Percentiles rank a stretch among this genome's conserved stretches.
Conservation (phyloP, 2,888 invertebrate genomes). For the Nephrocerus scutellatus region DNA sequence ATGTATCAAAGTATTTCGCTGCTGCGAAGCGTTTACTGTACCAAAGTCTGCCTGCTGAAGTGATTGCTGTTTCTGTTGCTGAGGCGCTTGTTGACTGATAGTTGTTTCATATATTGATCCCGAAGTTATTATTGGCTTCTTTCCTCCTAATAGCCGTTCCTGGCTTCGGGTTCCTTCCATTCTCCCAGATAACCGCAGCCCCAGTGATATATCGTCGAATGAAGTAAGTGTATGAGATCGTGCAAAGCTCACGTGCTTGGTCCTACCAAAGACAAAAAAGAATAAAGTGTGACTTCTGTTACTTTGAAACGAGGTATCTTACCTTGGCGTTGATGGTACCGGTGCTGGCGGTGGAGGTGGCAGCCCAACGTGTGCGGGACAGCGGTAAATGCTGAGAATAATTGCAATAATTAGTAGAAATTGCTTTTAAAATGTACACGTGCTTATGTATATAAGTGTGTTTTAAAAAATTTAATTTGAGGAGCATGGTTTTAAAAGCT, state of each 20-base stretch:
- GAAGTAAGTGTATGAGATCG: conserved; percentile 80
- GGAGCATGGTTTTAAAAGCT: no score
- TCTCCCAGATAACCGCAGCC: conserved; percentile 46
- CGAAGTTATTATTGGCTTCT: conserved; percentile 51
- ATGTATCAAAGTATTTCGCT: conserved; percentile 11
- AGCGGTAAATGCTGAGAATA: conserved; percentile 43
- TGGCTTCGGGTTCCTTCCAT: conserved; percentile 52
- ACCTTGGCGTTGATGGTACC: conserved; percentile 39
- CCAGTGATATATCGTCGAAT: conserved; percentile 61
- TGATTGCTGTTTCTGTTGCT: conserved; percentile 31
- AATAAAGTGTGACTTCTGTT: no score
- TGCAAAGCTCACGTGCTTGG: conserved; percentile 87
- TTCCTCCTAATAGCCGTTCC: conserved; percentile 69
- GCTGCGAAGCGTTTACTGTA: conserved; percentile 16
- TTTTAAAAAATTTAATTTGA: no score
- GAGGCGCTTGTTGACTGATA: conserved; percentile 22
- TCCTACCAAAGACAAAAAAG: conserved; percentile 49
- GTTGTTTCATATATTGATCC: conserved; percentile 37
- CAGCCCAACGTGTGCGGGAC: conserved; percentile 55
- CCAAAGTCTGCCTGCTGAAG: conserved; percentile 25
- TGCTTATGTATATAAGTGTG: no score
- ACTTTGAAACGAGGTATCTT: conserved; percentile 14
- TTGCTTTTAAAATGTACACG: no score
- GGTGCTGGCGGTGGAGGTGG: conserved; percentile 56
- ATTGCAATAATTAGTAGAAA: no score